Evolutionary conservation across 2,888 invertebrate genomes (phyloP).

Genomic region (Lithophane leautieri): DNA sequence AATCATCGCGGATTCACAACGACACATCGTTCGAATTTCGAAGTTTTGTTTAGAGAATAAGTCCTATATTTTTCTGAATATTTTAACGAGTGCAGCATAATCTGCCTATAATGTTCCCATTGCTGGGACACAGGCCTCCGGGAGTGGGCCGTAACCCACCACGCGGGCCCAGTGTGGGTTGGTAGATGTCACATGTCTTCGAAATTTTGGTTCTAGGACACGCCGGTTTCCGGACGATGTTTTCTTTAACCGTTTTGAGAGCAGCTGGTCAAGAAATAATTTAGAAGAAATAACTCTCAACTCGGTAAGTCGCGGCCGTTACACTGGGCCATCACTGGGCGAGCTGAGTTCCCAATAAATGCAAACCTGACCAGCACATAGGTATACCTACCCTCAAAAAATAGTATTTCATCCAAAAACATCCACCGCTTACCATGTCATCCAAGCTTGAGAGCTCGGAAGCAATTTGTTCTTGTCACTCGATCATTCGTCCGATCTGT

Average conservation of each 20-base stretch:
- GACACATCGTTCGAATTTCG: background rate
- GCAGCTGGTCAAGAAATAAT: no score
- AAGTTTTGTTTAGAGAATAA: background rate
- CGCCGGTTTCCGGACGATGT: no score
- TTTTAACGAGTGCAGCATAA: background rate
- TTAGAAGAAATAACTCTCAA: no score
- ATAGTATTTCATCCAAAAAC: conserved; percentile 18
- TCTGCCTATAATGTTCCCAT: no score
- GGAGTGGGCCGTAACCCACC: no score
- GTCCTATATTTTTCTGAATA: background rate
- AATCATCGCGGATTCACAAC: background rate
- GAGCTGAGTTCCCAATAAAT: background rate
- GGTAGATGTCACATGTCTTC: no score
- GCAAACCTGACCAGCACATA: background rate
- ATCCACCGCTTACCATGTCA: conserved; percentile 30
- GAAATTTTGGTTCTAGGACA: no score
- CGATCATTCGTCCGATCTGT: conserved; percentile 36
- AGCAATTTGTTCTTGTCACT: conserved; percentile 62
- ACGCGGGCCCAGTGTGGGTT: no score
- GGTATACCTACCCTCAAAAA: background rate
- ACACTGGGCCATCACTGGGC: no score
- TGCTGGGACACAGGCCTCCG: no score
- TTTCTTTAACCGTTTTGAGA: no score
- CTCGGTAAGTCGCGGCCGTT: no score
- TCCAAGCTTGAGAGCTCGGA: conserved; percentile 47